Evolutionary conservation across 2,113 vertebrate species (phyloP).

Genomic region (cat (Felis catus)): F.catus_Fca126_mat1.0 CM031418.1:102099001-102099500

Average conservation of each 20-base stretch:
- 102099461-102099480: not conserved
- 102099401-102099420: not conserved
- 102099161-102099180: conserved; percentile 66
- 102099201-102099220: conserved; percentile 77
- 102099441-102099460: not conserved
- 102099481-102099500: not conserved
- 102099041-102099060: conserved; percentile 46
- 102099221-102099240: conserved; percentile 74
- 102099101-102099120: conserved; percentile 1
- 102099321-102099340: conserved; percentile 29
- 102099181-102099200: conserved; percentile 43
- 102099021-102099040: conserved; percentile 37
- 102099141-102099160: conserved; percentile 67
- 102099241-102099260: conserved; percentile 71
- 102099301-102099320: conserved; percentile 41
- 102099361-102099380: not conserved
- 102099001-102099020: not conserved
- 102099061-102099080: conserved; percentile 54
- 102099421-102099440: not conserved
- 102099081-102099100: conserved; percentile 74
- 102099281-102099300: conserved; percentile 43
- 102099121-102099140: conserved; percentile 58
- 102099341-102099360: not conserved
- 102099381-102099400: not conserved
- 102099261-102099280: conserved; percentile 62